These are phyloP conservation scores for Tragelaphus buxtoni DNA, from an alignment of 2,113 vertebrate species.

Conservation along the genomic window DNA sequence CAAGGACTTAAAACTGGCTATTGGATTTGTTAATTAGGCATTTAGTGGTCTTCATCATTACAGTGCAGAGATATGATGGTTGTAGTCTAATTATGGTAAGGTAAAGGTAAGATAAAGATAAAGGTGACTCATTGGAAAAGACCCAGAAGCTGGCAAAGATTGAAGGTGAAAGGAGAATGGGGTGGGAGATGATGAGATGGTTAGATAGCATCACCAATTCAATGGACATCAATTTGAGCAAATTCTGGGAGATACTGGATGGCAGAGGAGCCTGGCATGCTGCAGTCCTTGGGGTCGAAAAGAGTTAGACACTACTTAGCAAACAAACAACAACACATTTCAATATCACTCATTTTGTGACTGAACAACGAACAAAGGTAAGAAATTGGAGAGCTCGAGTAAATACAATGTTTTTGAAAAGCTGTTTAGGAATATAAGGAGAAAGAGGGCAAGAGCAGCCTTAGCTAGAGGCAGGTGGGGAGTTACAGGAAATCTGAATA, in stretches of 20 bases:
- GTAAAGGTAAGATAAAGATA: background rate
- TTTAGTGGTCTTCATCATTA: background rate
- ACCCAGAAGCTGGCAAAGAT: background rate
- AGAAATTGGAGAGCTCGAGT: background rate
- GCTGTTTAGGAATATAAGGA: background rate
- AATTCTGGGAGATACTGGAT: background rate
- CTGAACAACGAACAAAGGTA: background rate
- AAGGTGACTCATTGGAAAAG: background rate
- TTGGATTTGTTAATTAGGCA: background rate
- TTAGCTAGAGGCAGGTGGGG: background rate
- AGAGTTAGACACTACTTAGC: background rate
- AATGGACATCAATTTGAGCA: background rate
- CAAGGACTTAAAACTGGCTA: background rate
- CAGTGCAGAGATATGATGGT: background rate
- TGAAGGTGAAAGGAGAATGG: background rate
- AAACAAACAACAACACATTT: background rate
- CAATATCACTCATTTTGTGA: background rate
- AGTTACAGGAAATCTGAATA: background rate
- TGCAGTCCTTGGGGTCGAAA: background rate
- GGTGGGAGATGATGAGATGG: background rate
- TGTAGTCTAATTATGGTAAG: background rate
- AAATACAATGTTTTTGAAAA: background rate
- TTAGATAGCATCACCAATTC: background rate
- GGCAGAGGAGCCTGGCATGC: background rate
- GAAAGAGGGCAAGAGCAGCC: background rate